Percentiles rank a stretch among this genome's conserved stretches.
Evolutionary conservation across 2,888 invertebrate species (phyloP).

Genomic region (Aphelenchoides bicaudatus): DNA sequence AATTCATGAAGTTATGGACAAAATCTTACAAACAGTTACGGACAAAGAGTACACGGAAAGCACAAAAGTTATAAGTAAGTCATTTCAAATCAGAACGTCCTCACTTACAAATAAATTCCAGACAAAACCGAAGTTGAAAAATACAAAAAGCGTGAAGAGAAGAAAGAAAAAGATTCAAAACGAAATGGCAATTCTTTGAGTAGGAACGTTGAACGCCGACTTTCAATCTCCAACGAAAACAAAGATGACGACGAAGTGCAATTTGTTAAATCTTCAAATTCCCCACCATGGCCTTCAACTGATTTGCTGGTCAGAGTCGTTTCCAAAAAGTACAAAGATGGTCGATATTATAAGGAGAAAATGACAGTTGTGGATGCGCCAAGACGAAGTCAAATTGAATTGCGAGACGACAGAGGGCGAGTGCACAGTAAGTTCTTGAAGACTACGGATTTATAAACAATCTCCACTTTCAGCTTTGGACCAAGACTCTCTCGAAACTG

Average conservation of each 20-base stretch:
- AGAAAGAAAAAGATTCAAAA: background rate
- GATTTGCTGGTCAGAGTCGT: constrained; percentile 62
- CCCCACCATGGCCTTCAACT: constrained; percentile 59
- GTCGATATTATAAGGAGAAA: constrained; percentile 59
- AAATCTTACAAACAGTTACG: constrained; percentile 21
- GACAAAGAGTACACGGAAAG: constrained; percentile 23
- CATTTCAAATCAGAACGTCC: background rate
- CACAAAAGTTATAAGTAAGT: constrained; percentile 28
- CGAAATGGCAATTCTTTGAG: background rate
- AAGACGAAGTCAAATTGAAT: constrained; percentile 58
- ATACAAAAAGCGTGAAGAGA: constrained; percentile 7
- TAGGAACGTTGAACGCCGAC: background rate
- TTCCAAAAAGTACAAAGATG: constrained; percentile 56
- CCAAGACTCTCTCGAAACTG: constrained; percentile 27
- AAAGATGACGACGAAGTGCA: background rate
- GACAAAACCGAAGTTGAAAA: background rate
- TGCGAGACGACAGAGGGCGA: constrained; percentile 61
- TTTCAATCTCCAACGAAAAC: no score
- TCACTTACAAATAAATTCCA: background rate
- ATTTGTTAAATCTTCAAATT: background rate
- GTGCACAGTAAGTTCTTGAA: constrained; percentile 20
- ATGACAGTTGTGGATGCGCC: constrained; percentile 61
- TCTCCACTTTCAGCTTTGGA: constrained; percentile 10
- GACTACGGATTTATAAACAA: background rate
- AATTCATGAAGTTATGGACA: constrained; percentile 17